phyloP scores from a whole-genome alignment of 2,113 vertebrate genomes.

The Calidris pygmaea region DNA sequence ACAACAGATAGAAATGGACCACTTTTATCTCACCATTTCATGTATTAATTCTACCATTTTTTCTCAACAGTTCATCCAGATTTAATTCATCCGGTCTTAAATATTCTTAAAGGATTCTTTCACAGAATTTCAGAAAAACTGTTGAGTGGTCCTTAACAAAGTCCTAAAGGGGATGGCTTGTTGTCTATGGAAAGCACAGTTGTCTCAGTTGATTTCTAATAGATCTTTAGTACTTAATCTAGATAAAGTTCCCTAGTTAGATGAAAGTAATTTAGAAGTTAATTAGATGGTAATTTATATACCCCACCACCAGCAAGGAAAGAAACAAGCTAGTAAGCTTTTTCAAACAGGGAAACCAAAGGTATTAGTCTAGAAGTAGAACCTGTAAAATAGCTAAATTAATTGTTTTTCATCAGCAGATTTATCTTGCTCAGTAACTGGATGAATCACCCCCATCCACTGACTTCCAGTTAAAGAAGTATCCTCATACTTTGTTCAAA shows the following conservation, averaged over 20 bases:
- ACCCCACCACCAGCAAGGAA: not conserved
- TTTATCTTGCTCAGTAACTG: not conserved
- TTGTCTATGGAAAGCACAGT: not conserved
- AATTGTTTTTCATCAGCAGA: not conserved
- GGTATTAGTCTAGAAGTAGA: not conserved
- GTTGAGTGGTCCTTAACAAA: accelerated
- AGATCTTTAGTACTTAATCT: not conserved
- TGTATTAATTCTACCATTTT: not conserved
- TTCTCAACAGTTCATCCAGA: not conserved
- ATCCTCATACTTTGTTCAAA: not conserved
- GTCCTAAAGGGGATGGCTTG: not conserved
- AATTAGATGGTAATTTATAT: not conserved
- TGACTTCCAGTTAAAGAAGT: not conserved
- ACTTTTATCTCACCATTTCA: no score
- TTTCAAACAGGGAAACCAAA: not conserved
- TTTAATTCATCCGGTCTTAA: not conserved
- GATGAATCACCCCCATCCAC: not conserved
- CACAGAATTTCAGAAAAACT: not conserved
- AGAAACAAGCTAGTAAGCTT: not conserved
- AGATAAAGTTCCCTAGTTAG: not conserved
- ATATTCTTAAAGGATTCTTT: not conserved
- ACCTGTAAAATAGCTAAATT: not conserved
- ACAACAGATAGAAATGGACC: not conserved
- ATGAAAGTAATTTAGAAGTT: not conserved
- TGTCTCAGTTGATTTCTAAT: not conserved